Evolutionary conservation across 2,113 vertebrate species (phyloP).

Genomic region (Mormoops blainvillei): DNA sequence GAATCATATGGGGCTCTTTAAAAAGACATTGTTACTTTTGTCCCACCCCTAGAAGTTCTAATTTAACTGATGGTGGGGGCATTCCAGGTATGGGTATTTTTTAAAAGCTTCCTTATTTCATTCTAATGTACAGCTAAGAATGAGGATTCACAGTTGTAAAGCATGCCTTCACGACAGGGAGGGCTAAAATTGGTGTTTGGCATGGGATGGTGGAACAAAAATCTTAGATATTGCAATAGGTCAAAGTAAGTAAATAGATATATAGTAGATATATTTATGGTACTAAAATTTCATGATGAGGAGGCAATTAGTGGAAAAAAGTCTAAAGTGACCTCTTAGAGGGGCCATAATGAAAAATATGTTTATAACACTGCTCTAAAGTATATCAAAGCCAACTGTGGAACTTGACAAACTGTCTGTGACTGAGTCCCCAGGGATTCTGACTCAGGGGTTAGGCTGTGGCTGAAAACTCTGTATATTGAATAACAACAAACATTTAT

Average conservation of each 20-base stretch:
- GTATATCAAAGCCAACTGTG: neutral
- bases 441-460: neutral
- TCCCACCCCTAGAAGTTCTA: neutral
- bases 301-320: neutral
- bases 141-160: slow-evolving; percentile 10
- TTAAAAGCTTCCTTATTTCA: neutral
- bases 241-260: neutral
- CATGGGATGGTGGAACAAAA: neutral
- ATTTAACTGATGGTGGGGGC: neutral
- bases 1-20: neutral
- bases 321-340: neutral
- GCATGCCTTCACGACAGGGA: neutral
- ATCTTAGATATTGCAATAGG: neutral
- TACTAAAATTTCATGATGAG: neutral
- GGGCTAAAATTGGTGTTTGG: neutral
- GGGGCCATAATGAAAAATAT: neutral
- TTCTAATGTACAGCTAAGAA: neutral
- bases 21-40: neutral
- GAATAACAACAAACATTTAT: slow-evolving; percentile 17
- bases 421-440: neutral
- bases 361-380: neutral
- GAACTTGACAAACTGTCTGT: neutral
- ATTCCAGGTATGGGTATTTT: neutral
- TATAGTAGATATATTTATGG: neutral
- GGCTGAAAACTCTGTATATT: neutral